Evolutionary conservation across 2,113 vertebrate genomes (phyloP).

Genomic region (Triplophysa siluroides): DNA sequence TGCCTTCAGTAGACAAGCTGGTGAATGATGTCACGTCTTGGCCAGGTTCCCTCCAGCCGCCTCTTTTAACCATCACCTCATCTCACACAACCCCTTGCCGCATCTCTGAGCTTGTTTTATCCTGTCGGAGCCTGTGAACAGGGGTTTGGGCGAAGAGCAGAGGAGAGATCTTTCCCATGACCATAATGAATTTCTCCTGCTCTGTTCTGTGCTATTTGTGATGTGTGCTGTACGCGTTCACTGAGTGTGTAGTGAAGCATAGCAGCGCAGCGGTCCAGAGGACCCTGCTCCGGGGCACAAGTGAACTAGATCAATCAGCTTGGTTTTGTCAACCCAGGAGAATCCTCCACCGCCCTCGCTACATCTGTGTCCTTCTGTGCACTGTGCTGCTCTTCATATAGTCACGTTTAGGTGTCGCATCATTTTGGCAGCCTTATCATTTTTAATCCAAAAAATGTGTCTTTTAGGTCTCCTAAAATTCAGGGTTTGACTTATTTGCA

Average conservation of each 20-base stretch:
- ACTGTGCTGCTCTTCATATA: slow-evolving; percentile 11
- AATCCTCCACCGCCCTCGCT: slow-evolving; percentile 22
- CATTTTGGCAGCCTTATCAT: slow-evolving; percentile 33
- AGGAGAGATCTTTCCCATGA: slow-evolving; percentile 19
- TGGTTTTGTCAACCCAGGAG: slow-evolving; percentile 59
- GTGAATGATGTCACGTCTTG: slow-evolving; percentile 1
- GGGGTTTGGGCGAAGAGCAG: not conserved
- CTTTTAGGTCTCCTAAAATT: not conserved
- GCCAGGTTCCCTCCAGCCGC: not conserved
- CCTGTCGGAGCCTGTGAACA: not conserved
- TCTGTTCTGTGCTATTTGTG: slow-evolving; percentile 29
- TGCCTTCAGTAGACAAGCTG: not conserved
- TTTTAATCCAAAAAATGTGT: not conserved
- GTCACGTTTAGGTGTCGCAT: slow-evolving; percentile 43
- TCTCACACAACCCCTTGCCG: not conserved
- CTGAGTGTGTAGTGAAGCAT: slow-evolving; percentile 46
- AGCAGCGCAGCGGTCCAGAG: slow-evolving; percentile 38
- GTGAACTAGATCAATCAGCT: slow-evolving; percentile 73
- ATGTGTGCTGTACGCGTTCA: slow-evolving; percentile 39
- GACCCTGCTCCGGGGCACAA: slow-evolving; percentile 56
- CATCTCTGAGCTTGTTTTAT: not conserved
- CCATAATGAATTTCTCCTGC: slow-evolving; percentile 37
- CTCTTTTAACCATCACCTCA: not conserved
- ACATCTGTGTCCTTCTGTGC: slow-evolving; percentile 35
- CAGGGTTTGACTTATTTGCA: not conserved